A percentile compares a stretch with the other conserved stretches of the same genome.
Evolutionary conservation across 30 jellyfish, hydroid and myxozoan genomes (phyloP).

Genomic region (Rhopilema esculentum): DNA sequence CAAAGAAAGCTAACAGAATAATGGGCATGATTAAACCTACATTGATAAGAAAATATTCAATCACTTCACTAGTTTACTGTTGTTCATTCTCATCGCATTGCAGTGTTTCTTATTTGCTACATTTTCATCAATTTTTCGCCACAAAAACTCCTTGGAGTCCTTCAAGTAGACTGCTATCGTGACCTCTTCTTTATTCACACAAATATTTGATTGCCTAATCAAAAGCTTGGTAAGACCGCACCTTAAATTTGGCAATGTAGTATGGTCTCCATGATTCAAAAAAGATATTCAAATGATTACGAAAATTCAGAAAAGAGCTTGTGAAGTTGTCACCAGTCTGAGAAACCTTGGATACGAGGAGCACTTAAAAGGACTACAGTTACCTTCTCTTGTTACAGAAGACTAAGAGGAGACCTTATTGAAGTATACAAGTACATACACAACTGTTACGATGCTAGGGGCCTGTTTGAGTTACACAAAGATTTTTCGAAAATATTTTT

Average conservation of each 20-base stretch:
- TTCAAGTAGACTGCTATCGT: too few species aligned
- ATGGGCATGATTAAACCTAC: conserved; percentile 48
- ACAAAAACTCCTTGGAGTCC: too few species aligned
- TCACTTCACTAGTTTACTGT: conserved; percentile 1
- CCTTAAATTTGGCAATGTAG: too few species aligned
- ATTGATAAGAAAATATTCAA: conserved; percentile 14
- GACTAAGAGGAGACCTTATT: conserved; percentile 57
- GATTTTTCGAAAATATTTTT: too few species aligned
- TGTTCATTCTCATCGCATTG: too few species aligned
- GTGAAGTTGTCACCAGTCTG: conserved; percentile 19
- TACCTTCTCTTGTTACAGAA: conserved; percentile 44
- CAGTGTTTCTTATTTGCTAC: too few species aligned
- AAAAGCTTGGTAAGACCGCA: too few species aligned
- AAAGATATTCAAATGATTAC: conserved; percentile 15
- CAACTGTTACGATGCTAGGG: conserved; percentile 28
- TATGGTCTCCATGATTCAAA: conserved; percentile 29
- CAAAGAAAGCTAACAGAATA: conserved; percentile 38
- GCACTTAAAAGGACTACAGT: conserved; percentile 5
- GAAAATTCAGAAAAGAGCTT: conserved; percentile 38
- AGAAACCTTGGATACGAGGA: conserved; percentile 11
- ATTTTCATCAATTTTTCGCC: too few species aligned
- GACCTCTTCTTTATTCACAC: too few species aligned
- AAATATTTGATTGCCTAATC: too few species aligned
- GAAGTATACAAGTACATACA: conserved; percentile 51
- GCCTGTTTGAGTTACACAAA: conserved; percentile 43